phyloP scores from a whole-genome alignment of 64 coral and sea anemone genomes.

The Stichodactyla helianthus region DNA sequence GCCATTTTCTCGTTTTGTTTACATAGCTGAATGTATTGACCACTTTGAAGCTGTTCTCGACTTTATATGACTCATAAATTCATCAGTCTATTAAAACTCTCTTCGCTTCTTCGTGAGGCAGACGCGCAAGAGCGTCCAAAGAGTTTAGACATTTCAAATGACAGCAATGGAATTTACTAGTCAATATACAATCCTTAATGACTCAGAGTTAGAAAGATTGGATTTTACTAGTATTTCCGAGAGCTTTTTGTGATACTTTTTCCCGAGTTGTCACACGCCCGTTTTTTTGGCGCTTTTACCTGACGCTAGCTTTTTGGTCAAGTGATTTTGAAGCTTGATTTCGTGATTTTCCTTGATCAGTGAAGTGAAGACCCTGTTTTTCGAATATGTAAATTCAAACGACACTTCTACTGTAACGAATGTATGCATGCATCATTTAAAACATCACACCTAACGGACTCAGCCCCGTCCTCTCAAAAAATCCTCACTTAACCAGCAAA shows the following conservation, averaged over 20 bases:
- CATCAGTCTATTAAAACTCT: neutral
- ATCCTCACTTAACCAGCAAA: neutral
- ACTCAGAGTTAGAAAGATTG: neutral
- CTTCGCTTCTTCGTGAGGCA: neutral
- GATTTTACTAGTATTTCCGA: neutral
- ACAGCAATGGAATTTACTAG: neutral
- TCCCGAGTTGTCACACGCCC: neutral
- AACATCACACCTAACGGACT: neutral
- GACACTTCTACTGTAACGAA: neutral
- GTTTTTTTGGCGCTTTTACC: neutral
- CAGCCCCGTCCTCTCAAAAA: neutral
- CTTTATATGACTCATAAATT: neutral
- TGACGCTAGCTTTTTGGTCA: neutral
- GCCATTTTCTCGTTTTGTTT: neutral
- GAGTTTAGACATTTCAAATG: no score
- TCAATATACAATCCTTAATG: neutral
- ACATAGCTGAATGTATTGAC: neutral
- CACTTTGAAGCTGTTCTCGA: neutral
- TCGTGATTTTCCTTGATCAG: neutral
- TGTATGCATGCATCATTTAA: neutral
- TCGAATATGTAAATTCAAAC: neutral
- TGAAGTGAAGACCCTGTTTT: neutral
- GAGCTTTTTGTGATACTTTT: no score
- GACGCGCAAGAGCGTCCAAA: neutral
- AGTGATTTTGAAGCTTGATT: neutral